Evolutionary conservation across 2,888 invertebrate genomes (phyloP).

Genomic region (Mythimna lalbum): DNA sequence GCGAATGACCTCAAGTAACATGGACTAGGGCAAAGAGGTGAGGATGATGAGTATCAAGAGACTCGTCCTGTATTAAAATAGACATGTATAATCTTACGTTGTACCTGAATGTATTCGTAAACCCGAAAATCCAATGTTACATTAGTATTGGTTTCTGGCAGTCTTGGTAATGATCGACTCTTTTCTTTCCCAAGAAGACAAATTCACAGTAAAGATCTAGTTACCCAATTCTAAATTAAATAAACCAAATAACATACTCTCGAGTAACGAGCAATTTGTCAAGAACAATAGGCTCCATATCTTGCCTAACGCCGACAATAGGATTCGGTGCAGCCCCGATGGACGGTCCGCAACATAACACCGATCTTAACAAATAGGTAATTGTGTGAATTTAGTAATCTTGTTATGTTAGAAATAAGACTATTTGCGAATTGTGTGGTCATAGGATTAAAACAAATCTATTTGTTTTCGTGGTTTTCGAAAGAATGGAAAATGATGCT

Average conservation of each 20-base stretch:
- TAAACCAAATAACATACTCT: slow-evolving; percentile 37
- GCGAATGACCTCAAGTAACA: no score
- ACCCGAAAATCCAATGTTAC: no score
- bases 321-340: slow-evolving; percentile 14
- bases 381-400: slow-evolving; percentile 46
- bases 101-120: no score
- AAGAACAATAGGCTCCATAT: slow-evolving; percentile 60
- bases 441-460: slow-evolving; percentile 16
- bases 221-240: slow-evolving; percentile 54
- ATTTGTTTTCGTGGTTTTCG: not conserved
- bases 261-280: slow-evolving; percentile 61
- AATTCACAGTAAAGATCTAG: not conserved
- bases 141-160: no score
- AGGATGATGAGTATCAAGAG: no score
- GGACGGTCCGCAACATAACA: slow-evolving; percentile 39
- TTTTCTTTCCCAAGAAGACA: slow-evolving; percentile 21
- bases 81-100: no score
- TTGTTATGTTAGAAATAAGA: not conserved
- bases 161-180: not conserved
- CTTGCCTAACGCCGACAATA: slow-evolving; percentile 50
- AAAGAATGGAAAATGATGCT: not conserved
- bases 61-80: no score
- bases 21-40: no score
- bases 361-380: slow-evolving; percentile 37
- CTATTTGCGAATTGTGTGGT: slow-evolving; percentile 15